phyloP scores from a whole-genome alignment of 2,888 invertebrate species.

The Trissoscelio sp. region DNA sequence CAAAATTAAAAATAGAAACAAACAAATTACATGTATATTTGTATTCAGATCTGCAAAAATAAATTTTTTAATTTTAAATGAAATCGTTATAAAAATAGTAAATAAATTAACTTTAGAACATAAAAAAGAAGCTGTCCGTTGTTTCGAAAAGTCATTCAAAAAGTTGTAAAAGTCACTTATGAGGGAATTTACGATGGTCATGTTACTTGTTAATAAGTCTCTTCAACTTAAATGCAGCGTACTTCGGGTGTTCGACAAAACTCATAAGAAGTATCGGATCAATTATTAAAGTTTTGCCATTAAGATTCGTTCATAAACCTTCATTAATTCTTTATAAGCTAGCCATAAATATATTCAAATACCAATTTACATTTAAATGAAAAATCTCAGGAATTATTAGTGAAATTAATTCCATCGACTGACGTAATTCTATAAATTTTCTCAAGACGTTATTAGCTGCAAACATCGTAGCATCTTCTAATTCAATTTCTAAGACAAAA shows the following conservation, averaged over 20 bases:
- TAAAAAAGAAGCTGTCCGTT: not conserved
- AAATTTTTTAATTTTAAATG: not conserved
- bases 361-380: slow-evolving; percentile 41
- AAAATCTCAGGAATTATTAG: slow-evolving; percentile 31
- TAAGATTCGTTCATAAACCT: slow-evolving; percentile 24
- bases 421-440: no score
- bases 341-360: slow-evolving; percentile 34
- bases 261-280: slow-evolving; percentile 38
- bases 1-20: no score
- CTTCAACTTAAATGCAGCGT: slow-evolving; percentile 25
- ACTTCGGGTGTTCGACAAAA: slow-evolving; percentile 25
- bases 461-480: no score
- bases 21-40: no score
- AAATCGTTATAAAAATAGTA: no score
- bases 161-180: slow-evolving; percentile 26
- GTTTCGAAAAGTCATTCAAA: not conserved
- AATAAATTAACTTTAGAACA: no score
- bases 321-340: slow-evolving; percentile 29
- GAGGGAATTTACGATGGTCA: slow-evolving; percentile 9
- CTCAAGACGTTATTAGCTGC: no score
- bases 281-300: slow-evolving; percentile 36
- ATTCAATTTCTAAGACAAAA: no score
- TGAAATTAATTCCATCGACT: not conserved
- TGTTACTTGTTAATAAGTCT: slow-evolving; percentile 37
- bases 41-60: no score